Percentiles rank a stretch among this genome's conserved stretches.
phyloP scores from a whole-genome alignment of 92 coral and sea anemone species.

The Parazoanthus atlanticus region DNA sequence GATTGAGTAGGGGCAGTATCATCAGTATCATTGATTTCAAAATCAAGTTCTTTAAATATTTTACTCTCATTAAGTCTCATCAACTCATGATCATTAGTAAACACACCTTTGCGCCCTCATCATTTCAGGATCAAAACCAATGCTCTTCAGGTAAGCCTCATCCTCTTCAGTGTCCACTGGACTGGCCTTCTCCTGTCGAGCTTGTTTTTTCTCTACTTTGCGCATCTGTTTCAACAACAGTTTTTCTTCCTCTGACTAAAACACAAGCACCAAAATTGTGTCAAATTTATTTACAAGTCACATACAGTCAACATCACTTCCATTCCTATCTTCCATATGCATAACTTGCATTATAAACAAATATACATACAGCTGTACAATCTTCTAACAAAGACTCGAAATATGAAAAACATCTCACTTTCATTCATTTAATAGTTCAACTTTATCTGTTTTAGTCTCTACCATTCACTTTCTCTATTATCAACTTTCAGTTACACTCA shows the following conservation, averaged over 20 bases:
- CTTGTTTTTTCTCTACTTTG: slow-evolving; percentile 77
- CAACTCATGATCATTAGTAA: not conserved
- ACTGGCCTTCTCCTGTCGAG: slow-evolving; percentile 66
- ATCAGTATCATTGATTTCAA: no score
- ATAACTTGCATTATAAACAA: no score
- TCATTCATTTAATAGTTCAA: no score
- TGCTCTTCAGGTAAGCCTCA: slow-evolving; percentile 78
- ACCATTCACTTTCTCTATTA: no score
- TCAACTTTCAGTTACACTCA: no score
- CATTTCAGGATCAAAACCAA: slow-evolving; percentile 86
- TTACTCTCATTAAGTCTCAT: not conserved
- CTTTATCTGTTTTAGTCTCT: no score
- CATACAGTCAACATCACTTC: not conserved
- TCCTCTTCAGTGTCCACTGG: slow-evolving; percentile 68
- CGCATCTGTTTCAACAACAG: slow-evolving; percentile 72
- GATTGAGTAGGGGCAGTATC: not conserved
- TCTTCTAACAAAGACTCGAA: no score
- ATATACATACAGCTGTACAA: no score
- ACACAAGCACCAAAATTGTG: not conserved
- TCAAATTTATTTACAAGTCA: not conserved
- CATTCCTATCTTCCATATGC: not conserved
- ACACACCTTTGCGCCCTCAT: slow-evolving; percentile 28
- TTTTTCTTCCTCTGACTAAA: slow-evolving; percentile 89
- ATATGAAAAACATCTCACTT: no score
- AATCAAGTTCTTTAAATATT: not conserved